Evolutionary conservation across 92 coral and sea anemone species (phyloP), one percentile per base, ranked within the genome.

Genomic region (Blastomussa wellsi): DNA sequence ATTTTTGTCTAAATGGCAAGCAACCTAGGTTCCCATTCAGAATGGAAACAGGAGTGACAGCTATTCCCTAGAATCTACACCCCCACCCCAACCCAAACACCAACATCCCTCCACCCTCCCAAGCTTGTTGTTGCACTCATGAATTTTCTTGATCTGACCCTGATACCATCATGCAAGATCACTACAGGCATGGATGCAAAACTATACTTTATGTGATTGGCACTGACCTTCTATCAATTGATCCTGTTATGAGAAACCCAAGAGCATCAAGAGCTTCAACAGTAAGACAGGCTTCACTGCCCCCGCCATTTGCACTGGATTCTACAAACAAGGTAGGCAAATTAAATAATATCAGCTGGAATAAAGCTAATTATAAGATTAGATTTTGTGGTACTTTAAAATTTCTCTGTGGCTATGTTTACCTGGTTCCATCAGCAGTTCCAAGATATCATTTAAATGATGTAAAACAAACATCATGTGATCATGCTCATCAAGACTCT

Each of bases 401-500:
- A 39, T 26, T 36, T 38, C 11, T 39, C 2, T 72, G 2, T n/a
- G 33, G 19, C 11, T n/a, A 37, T 24, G 2, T 5, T 3, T 83
- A 95, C 99, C 99, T 92, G 96, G 99, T 73, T 94, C 99, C 95
- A 93, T 92, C 22, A 96, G 72, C 35, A 96, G 87, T 78, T 96
- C 98, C 37, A 96, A 90, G 64, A 96, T 96, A 80, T 94, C 99
- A 84, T 94, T 95, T 57, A 96, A 88, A 81, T 96, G 99, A 88
- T 96, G 98, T 66, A 96, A 82, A 48, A 94, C 95, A 92, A 96
- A 96, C 97, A 94, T 96, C 92, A 96, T 88, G 86, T 96, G 95
- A 74, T 95, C 98, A 86, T 96, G 99, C 49, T 96, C 99, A 90
- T 96, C 99, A 81, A 96, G 81, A 90, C 96, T 96, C 99, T 96